These are phyloP conservation scores for Eulemur coronatus DNA, from an alignment of 2,797 vertebrate species.

Conservation along the genomic window DNA sequence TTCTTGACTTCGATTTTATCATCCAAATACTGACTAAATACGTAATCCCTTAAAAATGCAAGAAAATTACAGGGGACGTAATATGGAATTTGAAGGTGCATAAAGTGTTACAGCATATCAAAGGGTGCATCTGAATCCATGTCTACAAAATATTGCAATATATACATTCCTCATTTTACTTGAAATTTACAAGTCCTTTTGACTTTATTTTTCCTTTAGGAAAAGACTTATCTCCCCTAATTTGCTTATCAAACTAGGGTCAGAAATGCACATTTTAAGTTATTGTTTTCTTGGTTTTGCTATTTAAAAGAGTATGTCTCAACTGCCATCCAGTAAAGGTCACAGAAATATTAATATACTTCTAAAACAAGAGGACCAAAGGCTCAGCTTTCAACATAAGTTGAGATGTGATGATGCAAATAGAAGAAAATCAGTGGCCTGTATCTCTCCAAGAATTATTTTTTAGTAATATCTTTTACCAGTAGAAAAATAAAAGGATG, in stretches of 20 bases:
- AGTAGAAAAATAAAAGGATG: constrained; percentile 76
- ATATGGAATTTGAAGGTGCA: neutral
- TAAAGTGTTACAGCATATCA: neutral
- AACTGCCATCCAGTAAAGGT: constrained; percentile 84
- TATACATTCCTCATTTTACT: neutral
- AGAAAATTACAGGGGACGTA: no score
- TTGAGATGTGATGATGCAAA: constrained; percentile 81
- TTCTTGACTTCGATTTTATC: neutral
- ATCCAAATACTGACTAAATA: neutral
- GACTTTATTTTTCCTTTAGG: neutral
- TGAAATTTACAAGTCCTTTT: neutral
- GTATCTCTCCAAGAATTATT: constrained; percentile 84
- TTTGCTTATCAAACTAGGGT: constrained; percentile 56
- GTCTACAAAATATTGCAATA: neutral
- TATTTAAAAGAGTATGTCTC: constrained; percentile 80
- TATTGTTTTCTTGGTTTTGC: constrained; percentile 76
- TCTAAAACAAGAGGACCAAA: constrained; percentile 81
- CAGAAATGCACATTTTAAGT: constrained; percentile 61
- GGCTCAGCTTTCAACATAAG: constrained; percentile 79
- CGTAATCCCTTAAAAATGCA: neutral
- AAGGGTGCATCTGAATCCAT: neutral
- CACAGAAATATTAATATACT: constrained; percentile 84
- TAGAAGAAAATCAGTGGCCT: constrained; percentile 85
- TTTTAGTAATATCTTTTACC: constrained; percentile 82
- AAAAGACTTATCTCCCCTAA: constrained; percentile 56